Percentiles rank a stretch among this genome's conserved stretches.
These are phyloP conservation scores for Caretta caretta DNA, from an alignment of 2,113 vertebrate species.

Conservation along the genomic window DNA sequence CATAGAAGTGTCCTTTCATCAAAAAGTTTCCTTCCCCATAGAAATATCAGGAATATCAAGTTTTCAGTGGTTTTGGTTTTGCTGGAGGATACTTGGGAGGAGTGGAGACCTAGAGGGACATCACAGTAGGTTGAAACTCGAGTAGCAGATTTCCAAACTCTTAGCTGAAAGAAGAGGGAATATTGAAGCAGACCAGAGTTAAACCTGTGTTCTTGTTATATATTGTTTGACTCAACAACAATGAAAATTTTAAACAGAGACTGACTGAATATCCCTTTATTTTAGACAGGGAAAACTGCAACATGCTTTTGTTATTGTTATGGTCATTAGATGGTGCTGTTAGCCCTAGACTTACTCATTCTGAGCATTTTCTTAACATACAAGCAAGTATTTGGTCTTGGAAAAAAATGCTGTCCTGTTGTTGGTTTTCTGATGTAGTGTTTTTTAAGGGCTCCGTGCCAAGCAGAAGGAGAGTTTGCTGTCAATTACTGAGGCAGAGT, in stretches of 20 bases:
- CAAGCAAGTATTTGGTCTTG: background rate
- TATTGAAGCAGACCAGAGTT: background rate
- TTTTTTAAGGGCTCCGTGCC: background rate
- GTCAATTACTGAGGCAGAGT: constrained; percentile 40
- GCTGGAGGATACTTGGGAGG: background rate
- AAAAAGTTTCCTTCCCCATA: background rate
- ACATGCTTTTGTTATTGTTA: background rate
- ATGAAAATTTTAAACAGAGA: background rate
- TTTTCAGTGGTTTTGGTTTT: constrained; percentile 23
- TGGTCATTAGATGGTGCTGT: background rate
- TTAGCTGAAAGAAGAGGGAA: background rate
- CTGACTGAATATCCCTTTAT: background rate
- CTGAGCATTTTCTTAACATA: background rate
- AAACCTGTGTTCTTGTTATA: background rate
- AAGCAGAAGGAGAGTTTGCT: constrained; percentile 19
- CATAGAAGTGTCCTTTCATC: constrained; percentile 38
- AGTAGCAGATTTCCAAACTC: background rate
- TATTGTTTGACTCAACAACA: background rate
- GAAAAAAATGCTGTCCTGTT: constrained; percentile 16
- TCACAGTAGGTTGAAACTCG: background rate
- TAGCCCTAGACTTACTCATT: background rate
- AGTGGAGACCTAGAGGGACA: background rate
- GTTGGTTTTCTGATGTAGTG: constrained; percentile 45
- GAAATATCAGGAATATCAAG: constrained; percentile 17
- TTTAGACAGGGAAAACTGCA: rapidly evolving